These are phyloP conservation scores for Brachyhypopomus occidentalis DNA, from an alignment of 2,113 vertebrate species.

Conservation along the genomic window DNA sequence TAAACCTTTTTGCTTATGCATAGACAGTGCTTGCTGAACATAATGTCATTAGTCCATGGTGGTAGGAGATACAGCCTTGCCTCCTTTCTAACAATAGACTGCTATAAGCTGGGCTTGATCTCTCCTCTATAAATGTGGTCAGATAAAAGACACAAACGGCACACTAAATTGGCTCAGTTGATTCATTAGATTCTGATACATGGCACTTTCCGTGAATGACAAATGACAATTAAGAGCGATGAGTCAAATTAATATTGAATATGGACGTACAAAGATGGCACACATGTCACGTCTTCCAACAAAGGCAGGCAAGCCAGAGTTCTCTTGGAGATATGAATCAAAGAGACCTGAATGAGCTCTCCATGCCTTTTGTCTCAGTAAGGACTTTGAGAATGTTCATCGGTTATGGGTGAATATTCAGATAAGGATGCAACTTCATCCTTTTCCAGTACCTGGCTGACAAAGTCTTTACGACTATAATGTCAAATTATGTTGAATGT, in stretches of 20 bases:
- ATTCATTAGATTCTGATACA: constrained; percentile 41
- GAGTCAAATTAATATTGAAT: constrained; percentile 45
- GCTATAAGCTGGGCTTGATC: constrained; percentile 25
- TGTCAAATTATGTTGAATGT: constrained; percentile 29
- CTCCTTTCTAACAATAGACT: constrained; percentile 26
- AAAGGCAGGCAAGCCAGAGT: constrained; percentile 32
- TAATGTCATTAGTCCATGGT: constrained; percentile 31
- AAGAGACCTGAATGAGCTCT: constrained; percentile 33
- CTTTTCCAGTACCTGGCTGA: constrained; percentile 2
- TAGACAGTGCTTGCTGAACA: constrained; percentile 8
- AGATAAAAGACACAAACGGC: constrained; percentile 50
- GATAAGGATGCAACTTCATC: constrained; percentile 33
- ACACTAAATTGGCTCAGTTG: constrained; percentile 36
- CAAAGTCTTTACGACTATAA: constrained; percentile 39
- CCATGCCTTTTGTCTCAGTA: constrained; percentile 44
- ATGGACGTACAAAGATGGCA: constrained; percentile 38
- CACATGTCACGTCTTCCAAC: constrained; percentile 28
- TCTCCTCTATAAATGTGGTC: constrained; percentile 19
- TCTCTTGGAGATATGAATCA: constrained; percentile 33
- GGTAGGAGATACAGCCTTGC: constrained; percentile 16
- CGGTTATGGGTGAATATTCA: constrained; percentile 41
- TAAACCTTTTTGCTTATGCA: constrained; percentile 34
- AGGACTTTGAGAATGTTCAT: constrained; percentile 35
- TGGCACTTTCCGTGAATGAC: constrained; percentile 46
- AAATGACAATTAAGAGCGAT: constrained; percentile 53